Evolutionary conservation across 2,888 invertebrate species (phyloP), one percentile per base, ranked within the genome.

Genomic region (Scotopteryx bipunctaria): DNA sequence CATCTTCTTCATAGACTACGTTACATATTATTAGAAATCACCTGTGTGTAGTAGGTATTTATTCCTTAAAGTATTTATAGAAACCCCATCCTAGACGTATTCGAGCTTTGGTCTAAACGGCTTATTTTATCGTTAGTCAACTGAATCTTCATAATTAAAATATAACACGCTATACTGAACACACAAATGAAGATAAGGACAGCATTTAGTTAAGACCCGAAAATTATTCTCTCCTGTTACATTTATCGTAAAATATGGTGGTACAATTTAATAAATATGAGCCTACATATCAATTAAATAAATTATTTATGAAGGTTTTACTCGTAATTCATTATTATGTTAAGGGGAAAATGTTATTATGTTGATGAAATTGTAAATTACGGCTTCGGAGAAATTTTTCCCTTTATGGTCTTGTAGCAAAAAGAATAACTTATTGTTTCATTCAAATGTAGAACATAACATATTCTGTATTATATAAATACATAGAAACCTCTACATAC

Each of bases 111-210:
- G 67, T 62, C 57, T 43, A 43, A 66, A 66, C 67, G 57, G 59
- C 59, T 71, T 60, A 69, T 71, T 71, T 73, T 59, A 63, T 67
- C 64, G 62, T 72, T 67, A 72, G 70, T 47, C 58, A 59, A 71
- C 59, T 69, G 71, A 73, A 69, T 71, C 68, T 67, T 70, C 56
- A 64, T 75, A 78, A 77, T 81, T 75, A 73, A 69, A 70, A 71
- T 70, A 57, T 74, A 78, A 74, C 67, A 72, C 71, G 76, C 66
- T 64, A 73, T 70, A 61, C 52, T 74, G 73, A 57, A 59, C 72
- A 71, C 65, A 73, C 58, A 66, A 61, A 52, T 66, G 66, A 66
- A 69, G 73, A 73, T 69, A 68, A 64, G 63, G 60, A 56, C 57
- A 58, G 48, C 58, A 67, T 69, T 64, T 68, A 62, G 67, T 62